Base-by-base conservation (phyloP, 2,797 vertebrate genomes). In the Pteronotus mesoamericanus region DNA sequence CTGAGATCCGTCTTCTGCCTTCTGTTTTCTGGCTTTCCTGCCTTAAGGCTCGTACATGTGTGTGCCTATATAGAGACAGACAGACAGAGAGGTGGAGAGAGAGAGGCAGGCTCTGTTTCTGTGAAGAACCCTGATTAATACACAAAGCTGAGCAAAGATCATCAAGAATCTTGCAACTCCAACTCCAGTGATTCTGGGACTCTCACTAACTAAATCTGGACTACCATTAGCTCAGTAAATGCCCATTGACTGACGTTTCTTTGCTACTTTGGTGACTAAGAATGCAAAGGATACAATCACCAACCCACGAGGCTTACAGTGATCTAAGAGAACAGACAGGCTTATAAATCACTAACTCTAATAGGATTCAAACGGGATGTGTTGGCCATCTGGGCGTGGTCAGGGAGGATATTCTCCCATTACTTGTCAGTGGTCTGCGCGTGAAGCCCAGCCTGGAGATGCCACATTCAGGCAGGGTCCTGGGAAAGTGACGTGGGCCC, bases 401-500 rank as follows among this genome's bases (percentile, higher is more conserved):
- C 15, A 1, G 66, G 39, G 26, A 5, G 22, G 4, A 4, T 19
- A 2, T 15, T 46, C 53, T 86, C 68, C 21, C 18, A 26, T 21
- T 3, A 10, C 46, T 46, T 9, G 8, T 9, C 34, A 19, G 44
- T 8, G 1, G 0, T 16, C 11, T 39, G 19, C 2, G 48, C 64
- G 51, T 26, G 2, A 74, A 59, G 55, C 34, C 15, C 22, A 24
- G 57, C 22, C 72, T 37, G 8, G 66, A 80, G 22, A 15, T 11
- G 1, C 14, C 79, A 8, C 9, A 5, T 3, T 15, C 6, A 16
- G 59, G 6, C 46, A 39, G 34, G 34, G 9, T 26, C 16, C 10
- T 0, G 3, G 6, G 59, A 29, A 10, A n/a, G 44, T 8, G 0
- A 4, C 1, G 6, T 1, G 48, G 34, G 26, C 4, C 39, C 26